Percentiles rank a stretch among this genome's conserved stretches.
Conservation (phyloP, 1,140 invertebrate species). For the Drosophila asahinai region DNA sequence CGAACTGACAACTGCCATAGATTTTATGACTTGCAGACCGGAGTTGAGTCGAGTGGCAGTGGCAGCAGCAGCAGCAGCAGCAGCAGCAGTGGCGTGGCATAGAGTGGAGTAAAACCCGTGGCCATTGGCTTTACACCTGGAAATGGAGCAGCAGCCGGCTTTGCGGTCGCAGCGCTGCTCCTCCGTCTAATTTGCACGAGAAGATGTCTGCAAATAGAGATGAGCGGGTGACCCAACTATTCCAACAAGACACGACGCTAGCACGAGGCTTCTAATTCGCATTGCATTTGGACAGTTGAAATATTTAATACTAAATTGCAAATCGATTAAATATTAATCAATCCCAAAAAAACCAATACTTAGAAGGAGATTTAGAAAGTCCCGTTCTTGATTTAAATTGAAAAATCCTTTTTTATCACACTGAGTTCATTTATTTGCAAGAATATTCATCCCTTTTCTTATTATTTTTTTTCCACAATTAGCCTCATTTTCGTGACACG, state of each 20-base stretch:
- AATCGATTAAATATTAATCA: too few relatives aligned
- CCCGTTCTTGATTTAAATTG: too few relatives aligned
- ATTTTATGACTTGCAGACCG: slow-evolving; percentile 74
- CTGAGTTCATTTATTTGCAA: too few relatives aligned
- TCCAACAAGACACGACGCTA: neutral
- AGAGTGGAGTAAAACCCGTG: slow-evolving; percentile 50
- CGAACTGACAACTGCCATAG: slow-evolving; percentile 69
- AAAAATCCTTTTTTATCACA: too few relatives aligned
- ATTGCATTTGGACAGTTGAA: too few relatives aligned
- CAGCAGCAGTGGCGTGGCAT: neutral
- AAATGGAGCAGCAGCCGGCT: slow-evolving; percentile 67
- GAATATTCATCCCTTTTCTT: too few relatives aligned
- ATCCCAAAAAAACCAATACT: too few relatives aligned
- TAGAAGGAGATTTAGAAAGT: too few relatives aligned
- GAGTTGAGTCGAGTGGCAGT: slow-evolving; percentile 14
- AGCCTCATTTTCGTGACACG: neutral
- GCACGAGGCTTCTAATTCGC: neutral
- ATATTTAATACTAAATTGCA: too few relatives aligned
- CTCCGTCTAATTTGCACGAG: slow-evolving; percentile 46
- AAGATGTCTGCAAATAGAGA: slow-evolving; percentile 31
- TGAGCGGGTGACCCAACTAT: slow-evolving; percentile 4
- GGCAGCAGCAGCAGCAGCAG: slow-evolving; percentile 3
- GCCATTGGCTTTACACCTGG: slow-evolving; percentile 64
- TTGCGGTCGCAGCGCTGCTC: slow-evolving; percentile 8
- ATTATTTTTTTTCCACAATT: too few relatives aligned